Percentiles rank a stretch among this genome's conserved stretches.
phyloP scores from a whole-genome alignment of 2,113 vertebrate species.

The Macquaria ambigua region DNA sequence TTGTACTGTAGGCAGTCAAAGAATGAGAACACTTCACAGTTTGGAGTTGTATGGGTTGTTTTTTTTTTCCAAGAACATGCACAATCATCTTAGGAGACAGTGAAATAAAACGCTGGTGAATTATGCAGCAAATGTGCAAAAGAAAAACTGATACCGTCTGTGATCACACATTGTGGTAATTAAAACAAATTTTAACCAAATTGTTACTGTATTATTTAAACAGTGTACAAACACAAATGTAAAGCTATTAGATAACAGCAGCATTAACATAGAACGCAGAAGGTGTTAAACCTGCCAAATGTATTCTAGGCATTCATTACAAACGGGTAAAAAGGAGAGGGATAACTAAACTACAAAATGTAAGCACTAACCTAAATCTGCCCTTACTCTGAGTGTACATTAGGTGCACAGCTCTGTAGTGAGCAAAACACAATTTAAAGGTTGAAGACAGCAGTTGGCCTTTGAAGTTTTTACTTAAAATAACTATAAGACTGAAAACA shows the following conservation, averaged over 20 bases:
- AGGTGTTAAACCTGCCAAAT: background rate
- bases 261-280: background rate
- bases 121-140: constrained; percentile 13
- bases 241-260: background rate
- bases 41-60: background rate
- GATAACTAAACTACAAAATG: background rate
- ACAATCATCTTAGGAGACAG: background rate
- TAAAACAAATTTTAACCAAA: background rate
- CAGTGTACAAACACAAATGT: background rate
- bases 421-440: background rate
- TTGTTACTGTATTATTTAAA: constrained; percentile 10
- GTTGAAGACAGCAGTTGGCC: background rate
- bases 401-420: background rate
- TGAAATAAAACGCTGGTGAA: background rate
- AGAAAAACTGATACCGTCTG: constrained; percentile 26
- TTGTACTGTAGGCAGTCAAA: background rate
- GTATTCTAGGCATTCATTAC: background rate
- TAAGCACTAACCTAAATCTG: background rate
- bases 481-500: background rate
- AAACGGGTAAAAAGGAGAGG: background rate
- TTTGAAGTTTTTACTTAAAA: background rate
- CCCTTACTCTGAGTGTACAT: background rate
- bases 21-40: background rate
- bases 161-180: constrained; percentile 7
- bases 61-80: background rate